phyloP scores from a whole-genome alignment of 2,113 vertebrate species.

The Lasiurus cinereus region DNA sequence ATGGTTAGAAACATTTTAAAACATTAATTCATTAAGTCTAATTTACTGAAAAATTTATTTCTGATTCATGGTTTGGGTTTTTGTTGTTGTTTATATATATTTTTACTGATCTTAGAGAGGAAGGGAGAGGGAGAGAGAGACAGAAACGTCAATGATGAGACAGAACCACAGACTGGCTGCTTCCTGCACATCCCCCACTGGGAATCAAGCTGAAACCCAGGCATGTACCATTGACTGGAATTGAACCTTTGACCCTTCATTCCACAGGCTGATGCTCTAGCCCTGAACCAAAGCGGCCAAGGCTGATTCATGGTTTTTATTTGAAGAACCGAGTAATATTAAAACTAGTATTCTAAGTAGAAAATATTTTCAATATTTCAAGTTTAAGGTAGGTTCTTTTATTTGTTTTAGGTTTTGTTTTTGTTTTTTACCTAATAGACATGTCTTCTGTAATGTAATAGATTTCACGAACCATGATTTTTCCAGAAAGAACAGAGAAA shows the following conservation, averaged over 20 bases:
- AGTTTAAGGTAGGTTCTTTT: background rate
- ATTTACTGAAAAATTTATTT: constrained; percentile 14
- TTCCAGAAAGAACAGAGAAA: constrained; percentile 98
- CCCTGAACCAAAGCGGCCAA: too few species aligned
- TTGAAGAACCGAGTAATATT: constrained; percentile 49
- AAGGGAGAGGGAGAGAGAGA: too few species aligned
- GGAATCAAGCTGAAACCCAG: too few species aligned
- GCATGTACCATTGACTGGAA: too few species aligned
- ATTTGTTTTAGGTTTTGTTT: background rate
- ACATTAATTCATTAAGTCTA: background rate
- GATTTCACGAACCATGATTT: constrained; percentile 99
- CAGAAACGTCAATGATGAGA: too few species aligned
- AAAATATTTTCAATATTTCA: constrained; percentile 21
- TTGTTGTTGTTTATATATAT: too few species aligned
- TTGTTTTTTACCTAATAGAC: constrained; percentile 94
- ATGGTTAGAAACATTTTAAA: constrained; percentile 48
- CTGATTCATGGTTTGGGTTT: background rate
- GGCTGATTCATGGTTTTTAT: constrained; percentile 14
- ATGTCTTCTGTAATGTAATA: constrained; percentile 98
- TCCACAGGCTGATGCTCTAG: too few species aligned
- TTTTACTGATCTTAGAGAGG: background rate
- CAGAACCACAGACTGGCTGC: too few species aligned
- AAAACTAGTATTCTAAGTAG: background rate
- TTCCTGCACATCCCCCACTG: too few species aligned
- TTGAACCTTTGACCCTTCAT: too few species aligned